Evolutionary conservation across 2,888 invertebrate species (phyloP), one percentile per base, ranked within the genome.

Genomic region (Lacanobia oleracea): DNA sequence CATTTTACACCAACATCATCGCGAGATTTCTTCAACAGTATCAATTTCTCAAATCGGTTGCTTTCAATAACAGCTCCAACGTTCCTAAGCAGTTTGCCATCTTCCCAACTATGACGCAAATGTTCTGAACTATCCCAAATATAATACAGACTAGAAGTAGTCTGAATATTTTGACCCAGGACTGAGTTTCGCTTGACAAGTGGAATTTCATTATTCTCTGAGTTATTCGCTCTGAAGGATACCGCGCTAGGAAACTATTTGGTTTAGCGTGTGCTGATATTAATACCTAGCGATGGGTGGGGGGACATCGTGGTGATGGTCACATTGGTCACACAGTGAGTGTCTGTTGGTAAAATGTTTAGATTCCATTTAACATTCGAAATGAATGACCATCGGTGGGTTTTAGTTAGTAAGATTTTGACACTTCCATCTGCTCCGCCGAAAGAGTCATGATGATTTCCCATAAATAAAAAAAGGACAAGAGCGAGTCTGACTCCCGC

Each of bases 121-220:
- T 65, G 10, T 57, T 56, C 10, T 57, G 23, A 77, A 59, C 53
- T 65, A 67, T 67, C 33, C 60, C 37, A 53, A 77, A 72, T 57
- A 79, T 67, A 62, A 59, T 48, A 68, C 40, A 72, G 53, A 14
- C 16, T 59, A 53, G 45, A 64, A 69, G 53, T 67, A 56, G 66
- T 63, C 63, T 66, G 60, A 68, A 69, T 69, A 80, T 78, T 82
- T 64, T 37, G 53, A 18, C 5, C 53, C 60, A 57, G 54, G 66
- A 61, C 68, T 66, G 33, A 72, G 56, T 59, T 10, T n/a, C 2
- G 48, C 37, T 65, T 70, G 78, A 81, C 75, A 51, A 23, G 67
- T 50, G 81, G 86, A 84, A 85, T 84, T 84, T 84, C 75, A 84
- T 85, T 84, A 84, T 78, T 51, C 75, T 27, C 61, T 9, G 54